Evolutionary conservation across 2,113 vertebrate genomes (phyloP).

Genomic region (Pan troglodytes): NHGRI_mPanTro3-v2.1_pri NC_072398.2:192344501-192345000

Average conservation of each 20-base stretch:
- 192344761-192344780: constrained; percentile 46
- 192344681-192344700: background rate
- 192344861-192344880: background rate
- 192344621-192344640: background rate
- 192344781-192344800: constrained; percentile 11
- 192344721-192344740: constrained; percentile 5
- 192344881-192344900: background rate
- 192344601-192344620: background rate
- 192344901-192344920: background rate
- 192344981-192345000: background rate
- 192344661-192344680: constrained; percentile 2
- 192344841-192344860: background rate
- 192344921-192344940: background rate
- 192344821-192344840: background rate
- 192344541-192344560: background rate
- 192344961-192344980: background rate
- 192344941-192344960: background rate
- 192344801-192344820: constrained; percentile 53
- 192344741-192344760: constrained; percentile 35
- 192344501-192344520: background rate
- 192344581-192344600: background rate
- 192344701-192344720: constrained; percentile 35
- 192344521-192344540: background rate
- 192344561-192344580: background rate
- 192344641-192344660: constrained; percentile 30